Percentiles rank a stretch among this genome's conserved stretches.
These are phyloP conservation scores for Aphyosemion australe DNA, from an alignment of 2,113 vertebrate genomes.

Conservation along the genomic window DNA sequence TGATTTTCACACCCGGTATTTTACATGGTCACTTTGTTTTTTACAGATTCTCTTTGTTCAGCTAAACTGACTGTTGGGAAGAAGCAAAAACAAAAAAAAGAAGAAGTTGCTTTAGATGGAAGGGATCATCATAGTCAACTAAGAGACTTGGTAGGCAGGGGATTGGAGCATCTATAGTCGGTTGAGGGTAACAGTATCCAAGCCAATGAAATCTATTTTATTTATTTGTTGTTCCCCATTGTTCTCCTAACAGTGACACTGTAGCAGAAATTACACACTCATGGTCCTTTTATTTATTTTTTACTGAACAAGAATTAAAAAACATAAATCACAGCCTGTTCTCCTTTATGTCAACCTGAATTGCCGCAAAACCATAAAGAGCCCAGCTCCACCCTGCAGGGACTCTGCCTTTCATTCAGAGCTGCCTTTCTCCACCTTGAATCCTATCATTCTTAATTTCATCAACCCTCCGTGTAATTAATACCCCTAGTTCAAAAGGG, in stretches of 20 bases:
- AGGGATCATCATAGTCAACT: no score
- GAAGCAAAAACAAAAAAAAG: no score
- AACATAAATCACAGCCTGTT: background rate
- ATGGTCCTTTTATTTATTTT: background rate
- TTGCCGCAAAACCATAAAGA: conserved; percentile 22
- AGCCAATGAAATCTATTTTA: no score
- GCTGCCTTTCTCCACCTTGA: background rate
- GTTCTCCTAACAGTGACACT: background rate
- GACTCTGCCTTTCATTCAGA: background rate
- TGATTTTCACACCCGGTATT: no score
- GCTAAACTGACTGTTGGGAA: no score
- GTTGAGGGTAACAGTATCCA: no score
- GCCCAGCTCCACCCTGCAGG: conserved; percentile 33
- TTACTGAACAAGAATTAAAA: background rate
- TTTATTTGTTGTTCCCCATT: no score
- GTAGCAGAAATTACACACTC: background rate
- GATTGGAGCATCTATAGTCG: no score
- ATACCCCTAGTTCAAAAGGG: background rate
- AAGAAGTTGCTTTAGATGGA: no score
- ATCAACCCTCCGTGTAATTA: background rate
- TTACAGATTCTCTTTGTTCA: no score
- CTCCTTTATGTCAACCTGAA: conserved; percentile 6
- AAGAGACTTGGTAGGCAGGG: no score
- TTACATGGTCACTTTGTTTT: no score
- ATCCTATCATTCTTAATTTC: background rate